These are phyloP conservation scores for pig (Sus scrofa) DNA, from an alignment of 2,113 vertebrate species.

Conservation along the genomic window T2T-Sscrofa CM000818.6:1247501-1248000, in stretches of 20 bases:
- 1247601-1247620: conserved; percentile 62
- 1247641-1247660: conserved; percentile 46
- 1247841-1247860: background rate
- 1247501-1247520: background rate
- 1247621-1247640: background rate
- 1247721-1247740: background rate
- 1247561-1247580: conserved; percentile 33
- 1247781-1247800: background rate
- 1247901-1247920: background rate
- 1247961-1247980: no score
- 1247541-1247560: conserved; percentile 13
- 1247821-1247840: background rate
- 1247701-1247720: background rate
- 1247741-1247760: background rate
- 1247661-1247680: background rate
- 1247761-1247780: conserved; percentile 1
- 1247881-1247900: background rate
- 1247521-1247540: background rate
- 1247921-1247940: background rate
- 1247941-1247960: background rate
- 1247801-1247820: background rate
- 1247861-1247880: background rate
- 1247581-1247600: background rate
- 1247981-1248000: no score
- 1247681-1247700: background rate